Base-by-base conservation (phyloP, 2,113 vertebrate species). In the Grammomys surdaster region DNA sequence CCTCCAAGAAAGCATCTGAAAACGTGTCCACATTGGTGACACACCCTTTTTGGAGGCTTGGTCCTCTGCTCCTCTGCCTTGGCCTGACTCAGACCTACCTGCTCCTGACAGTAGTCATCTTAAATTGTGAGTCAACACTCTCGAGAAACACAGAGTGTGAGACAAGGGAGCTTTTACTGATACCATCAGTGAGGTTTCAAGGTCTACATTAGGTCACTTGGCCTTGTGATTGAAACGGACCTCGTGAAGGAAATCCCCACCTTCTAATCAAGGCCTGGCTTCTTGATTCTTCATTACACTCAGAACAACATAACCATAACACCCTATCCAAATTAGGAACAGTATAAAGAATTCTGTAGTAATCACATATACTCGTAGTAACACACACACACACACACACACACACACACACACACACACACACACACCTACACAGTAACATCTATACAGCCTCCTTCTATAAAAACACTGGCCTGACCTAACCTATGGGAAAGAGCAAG, bases 111-210 rank as follows among this genome's bases (percentile, higher is more conserved):
- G n/a, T 19, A 82, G 51, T 58, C 43, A 40, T 43, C 72, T 51
- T 6, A 7, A 0, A 56, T 43, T 1, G 2, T 0, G 20, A 46
- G n/a, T 14, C 12, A n/a, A 31, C 48, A 36, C 3, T 33, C 3
- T 5, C 19, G 48, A 70, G 31, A 72, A 36, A 93, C 46, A 75
- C 2, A 14, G 9, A 1, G 5, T 51, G 19, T 51, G 48, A 43
- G n/a, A 51, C 1, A 73, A 51, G 43, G 19, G 17, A 82, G 51
- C 7, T 72, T 36, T 22, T 43, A 26, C 54, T 8, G 24, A 80
- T 3, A 12, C 20, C 28, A 46, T 51, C 56, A 1, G 3, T 20
- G 6, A 65, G 33, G n/a, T n/a, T 46, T 2, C 31, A 16, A n/a
- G 9, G 8, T 76, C 91, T 46, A 8, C 24, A 60, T 1, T n/a